phyloP scores from a whole-genome alignment of 2,797 vertebrate species.

The Esox lucius region DNA sequence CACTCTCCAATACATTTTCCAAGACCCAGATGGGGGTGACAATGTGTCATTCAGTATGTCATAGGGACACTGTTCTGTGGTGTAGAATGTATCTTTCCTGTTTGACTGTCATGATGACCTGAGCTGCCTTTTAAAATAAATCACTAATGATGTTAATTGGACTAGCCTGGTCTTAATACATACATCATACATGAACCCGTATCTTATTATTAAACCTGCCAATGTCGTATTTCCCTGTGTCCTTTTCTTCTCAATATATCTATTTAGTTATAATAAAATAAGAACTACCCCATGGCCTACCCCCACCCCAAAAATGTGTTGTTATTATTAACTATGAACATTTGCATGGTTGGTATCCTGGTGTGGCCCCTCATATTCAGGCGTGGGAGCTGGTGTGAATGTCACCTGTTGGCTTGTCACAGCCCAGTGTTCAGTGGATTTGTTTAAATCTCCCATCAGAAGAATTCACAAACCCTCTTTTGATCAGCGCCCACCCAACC shows the following conservation, averaged over 20 bases:
- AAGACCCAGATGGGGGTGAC: not conserved
- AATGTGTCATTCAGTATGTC: no score
- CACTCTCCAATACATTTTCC: not conserved
- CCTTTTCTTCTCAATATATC: not conserved
- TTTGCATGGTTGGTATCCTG: conserved; percentile 2
- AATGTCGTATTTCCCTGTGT: not conserved
- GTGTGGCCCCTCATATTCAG: not conserved
- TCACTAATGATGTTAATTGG: no score
- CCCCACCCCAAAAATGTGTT: not conserved
- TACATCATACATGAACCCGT: not conserved
- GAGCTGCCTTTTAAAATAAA: no score
- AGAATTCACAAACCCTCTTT: conserved; percentile 62
- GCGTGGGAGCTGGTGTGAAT: conserved; percentile 9
- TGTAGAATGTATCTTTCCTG: not conserved
- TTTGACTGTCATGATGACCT: no score
- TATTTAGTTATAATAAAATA: not conserved
- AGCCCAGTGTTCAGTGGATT: conserved; percentile 44
- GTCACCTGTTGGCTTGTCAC: conserved; percentile 21
- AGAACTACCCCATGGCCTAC: no score
- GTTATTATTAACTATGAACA: not conserved
- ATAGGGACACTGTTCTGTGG: not conserved
- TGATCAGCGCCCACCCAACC: conserved; percentile 38
- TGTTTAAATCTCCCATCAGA: conserved; percentile 63
- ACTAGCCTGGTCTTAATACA: no score
- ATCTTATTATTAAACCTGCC: not conserved